A percentile compares a stretch with the other conserved stretches of the same genome.
Conservation (phyloP, 2,888 invertebrate species). For the Euzophera pinguis region DNA sequence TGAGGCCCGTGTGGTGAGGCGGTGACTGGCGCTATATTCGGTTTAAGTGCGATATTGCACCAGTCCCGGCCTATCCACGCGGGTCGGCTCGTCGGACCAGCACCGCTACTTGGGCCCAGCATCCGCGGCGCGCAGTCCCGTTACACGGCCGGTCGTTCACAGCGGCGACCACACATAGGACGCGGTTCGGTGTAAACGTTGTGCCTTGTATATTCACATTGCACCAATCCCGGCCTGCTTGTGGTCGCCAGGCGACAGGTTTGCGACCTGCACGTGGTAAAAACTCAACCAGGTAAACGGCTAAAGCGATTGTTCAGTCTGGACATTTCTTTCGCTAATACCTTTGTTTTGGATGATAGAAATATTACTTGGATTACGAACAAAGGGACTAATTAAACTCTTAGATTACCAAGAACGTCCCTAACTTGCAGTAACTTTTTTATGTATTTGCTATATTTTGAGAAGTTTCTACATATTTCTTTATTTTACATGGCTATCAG, state of each 20-base stretch:
- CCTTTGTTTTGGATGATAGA: not conserved
- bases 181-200: constrained; percentile 77
- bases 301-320: not conserved
- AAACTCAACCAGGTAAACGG: constrained; percentile 25
- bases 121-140: constrained; percentile 75
- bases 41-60: constrained; percentile 75
- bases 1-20: constrained; percentile 75
- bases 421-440: no score
- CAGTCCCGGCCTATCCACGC: constrained; percentile 81
- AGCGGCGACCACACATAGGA: constrained; percentile 77
- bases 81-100: constrained; percentile 61
- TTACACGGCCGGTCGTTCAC: constrained; percentile 75
- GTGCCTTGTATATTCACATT: constrained; percentile 68
- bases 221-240: constrained; percentile 81
- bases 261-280: constrained; percentile 28
- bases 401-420: not conserved
- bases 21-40: constrained; percentile 78
- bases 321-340: not conserved
- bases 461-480: no score
- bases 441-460: no score
- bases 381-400: not conserved
- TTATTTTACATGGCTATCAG: no score
- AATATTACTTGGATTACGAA: not conserved
- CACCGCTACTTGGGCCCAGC: constrained; percentile 69
- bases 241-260: constrained; percentile 55